These are phyloP conservation scores for Camptogramma bilineatum DNA, from an alignment of 2,888 invertebrate species.

Conservation along the genomic window DNA sequence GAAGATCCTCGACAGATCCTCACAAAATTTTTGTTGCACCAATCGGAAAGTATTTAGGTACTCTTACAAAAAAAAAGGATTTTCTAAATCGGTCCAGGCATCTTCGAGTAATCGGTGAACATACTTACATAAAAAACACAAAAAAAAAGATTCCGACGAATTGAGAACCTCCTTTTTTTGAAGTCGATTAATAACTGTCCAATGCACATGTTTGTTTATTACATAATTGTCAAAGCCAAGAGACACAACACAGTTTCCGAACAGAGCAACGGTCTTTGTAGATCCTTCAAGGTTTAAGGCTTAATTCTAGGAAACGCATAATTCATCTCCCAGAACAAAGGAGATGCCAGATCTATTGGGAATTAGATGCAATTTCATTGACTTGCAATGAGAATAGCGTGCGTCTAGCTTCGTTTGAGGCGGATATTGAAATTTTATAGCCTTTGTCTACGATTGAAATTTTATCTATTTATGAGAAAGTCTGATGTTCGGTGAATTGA, in stretches of 20 bases:
- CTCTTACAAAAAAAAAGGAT: too few relatives aligned
- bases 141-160: too few relatives aligned
- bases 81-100: too few relatives aligned
- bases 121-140: too few relatives aligned
- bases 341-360: conserved; percentile 56
- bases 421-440: conserved; percentile 68
- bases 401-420: conserved; percentile 54
- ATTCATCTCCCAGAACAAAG: conserved; percentile 54
- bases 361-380: conserved; percentile 77
- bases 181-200: too few relatives aligned
- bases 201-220: too few relatives aligned
- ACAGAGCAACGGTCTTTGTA: not conserved
- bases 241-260: not conserved
- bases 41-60: too few relatives aligned
- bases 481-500: conserved; percentile 15
- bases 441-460: conserved; percentile 49
- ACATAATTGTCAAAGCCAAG: too few relatives aligned
- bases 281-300: not conserved
- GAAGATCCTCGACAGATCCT: too few relatives aligned
- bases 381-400: conserved; percentile 64
- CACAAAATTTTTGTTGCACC: too few relatives aligned
- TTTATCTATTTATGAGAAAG: conserved; percentile 34
- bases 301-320: conserved; percentile 7
- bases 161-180: too few relatives aligned
- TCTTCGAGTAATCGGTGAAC: too few relatives aligned